Percentiles rank a stretch among this genome's conserved stretches.
Conservation (phyloP, 2,113 vertebrate genomes). For the Menura novaehollandiae region DNA sequence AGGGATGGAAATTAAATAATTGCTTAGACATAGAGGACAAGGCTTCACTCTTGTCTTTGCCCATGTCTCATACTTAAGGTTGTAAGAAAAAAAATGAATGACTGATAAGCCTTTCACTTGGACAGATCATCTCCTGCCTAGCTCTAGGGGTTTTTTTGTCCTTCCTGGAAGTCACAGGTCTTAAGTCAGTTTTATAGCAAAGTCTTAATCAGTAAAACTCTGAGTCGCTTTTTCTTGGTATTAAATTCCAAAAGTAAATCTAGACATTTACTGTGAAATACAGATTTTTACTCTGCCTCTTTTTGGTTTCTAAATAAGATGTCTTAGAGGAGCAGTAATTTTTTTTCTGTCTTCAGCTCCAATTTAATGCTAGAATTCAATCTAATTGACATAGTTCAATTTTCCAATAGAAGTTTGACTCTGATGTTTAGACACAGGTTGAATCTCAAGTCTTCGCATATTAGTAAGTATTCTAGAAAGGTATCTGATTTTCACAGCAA, state of each 20-base stretch:
- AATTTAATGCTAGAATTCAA: slow-evolving; percentile 15
- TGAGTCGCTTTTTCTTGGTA: neutral
- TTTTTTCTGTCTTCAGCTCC: neutral
- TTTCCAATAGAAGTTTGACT: slow-evolving; percentile 11
- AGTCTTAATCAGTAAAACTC: neutral
- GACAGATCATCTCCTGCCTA: neutral
- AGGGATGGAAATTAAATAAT: neutral
- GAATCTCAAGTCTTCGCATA: slow-evolving; percentile 28
- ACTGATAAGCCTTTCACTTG: neutral
- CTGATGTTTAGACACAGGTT: slow-evolving; percentile 28
- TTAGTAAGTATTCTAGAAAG: slow-evolving; percentile 50
- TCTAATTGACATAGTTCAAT: slow-evolving; percentile 10
- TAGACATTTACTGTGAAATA: neutral
- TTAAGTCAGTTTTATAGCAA: neutral
- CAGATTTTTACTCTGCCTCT: neutral
- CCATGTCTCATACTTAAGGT: neutral
- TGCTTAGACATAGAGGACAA: neutral
- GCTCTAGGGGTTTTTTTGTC: neutral
- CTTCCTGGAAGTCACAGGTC: neutral
- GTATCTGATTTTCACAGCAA: slow-evolving; percentile 39
- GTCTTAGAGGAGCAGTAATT: neutral
- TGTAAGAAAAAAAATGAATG: neutral
- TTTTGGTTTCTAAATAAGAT: neutral
- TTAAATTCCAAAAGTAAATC: neutral
- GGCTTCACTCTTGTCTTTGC: neutral